A percentile compares a stretch with the other conserved stretches of the same genome.
Conservation (phyloP, 2,888 invertebrate genomes). For the Aspidiotus destructor region DNA sequence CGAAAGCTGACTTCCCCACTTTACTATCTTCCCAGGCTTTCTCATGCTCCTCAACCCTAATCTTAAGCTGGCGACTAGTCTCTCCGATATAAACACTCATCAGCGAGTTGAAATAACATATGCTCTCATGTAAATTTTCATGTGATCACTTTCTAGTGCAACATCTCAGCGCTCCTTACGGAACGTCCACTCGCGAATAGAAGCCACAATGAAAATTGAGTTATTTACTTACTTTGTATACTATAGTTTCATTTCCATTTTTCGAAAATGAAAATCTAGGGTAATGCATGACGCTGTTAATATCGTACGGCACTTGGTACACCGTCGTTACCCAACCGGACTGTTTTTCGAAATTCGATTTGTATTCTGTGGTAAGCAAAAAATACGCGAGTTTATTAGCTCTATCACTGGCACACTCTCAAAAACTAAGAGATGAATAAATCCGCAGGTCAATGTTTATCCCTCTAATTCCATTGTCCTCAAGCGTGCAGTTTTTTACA, state of each 20-base stretch:
- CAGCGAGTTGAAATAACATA: too few relatives aligned
- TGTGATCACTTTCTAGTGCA: too few relatives aligned
- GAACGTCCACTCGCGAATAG: too few relatives aligned
- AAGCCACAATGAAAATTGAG: neutral
- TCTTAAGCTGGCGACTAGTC: too few relatives aligned
- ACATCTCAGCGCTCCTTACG: too few relatives aligned
- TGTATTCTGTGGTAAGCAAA: slow-evolving; percentile 35
- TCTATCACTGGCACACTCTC: neutral
- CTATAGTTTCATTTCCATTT: slow-evolving; percentile 39
- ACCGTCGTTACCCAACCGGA: slow-evolving; percentile 36
- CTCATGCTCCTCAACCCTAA: too few relatives aligned
- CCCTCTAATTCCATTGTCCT: neutral
- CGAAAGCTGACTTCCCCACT: too few relatives aligned
- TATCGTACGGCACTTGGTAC: slow-evolving; percentile 38
- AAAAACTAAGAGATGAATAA: neutral
- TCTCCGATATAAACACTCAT: too few relatives aligned
- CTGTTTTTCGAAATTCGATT: slow-evolving; percentile 38
- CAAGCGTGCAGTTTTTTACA: too few relatives aligned
- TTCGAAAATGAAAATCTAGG: slow-evolving; percentile 39
- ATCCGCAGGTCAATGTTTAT: neutral
- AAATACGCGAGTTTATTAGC: neutral
- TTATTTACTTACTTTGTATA: slow-evolving; percentile 37
- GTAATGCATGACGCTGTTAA: slow-evolving; percentile 40
- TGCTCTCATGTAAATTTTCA: too few relatives aligned
- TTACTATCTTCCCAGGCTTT: too few relatives aligned